Evolutionary conservation across 2,888 invertebrate genomes (phyloP), one percentile per base, ranked within the genome.

Genomic region (Agonopterix subpropinquella): DNA sequence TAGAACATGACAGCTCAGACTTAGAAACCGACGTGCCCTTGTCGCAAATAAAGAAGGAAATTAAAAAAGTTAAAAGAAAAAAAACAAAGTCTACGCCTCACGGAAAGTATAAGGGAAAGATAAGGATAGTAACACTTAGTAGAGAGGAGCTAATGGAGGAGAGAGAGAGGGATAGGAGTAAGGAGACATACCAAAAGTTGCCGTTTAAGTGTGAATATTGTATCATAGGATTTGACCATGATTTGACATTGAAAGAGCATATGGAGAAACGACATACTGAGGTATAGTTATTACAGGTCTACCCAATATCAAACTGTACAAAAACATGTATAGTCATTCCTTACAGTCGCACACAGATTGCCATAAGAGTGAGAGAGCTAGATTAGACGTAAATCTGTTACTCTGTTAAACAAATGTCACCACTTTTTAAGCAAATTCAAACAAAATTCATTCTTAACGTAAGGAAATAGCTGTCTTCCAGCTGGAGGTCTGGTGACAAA

Each of bases 121-220:
- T 84, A 2, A 56, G 54, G n/a, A 60, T 70, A 0, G 56, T 80
- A 0, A 60, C 56, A 1, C 48, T 85, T 2, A 69, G 52, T 10
- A 56, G 55, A 13, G 60, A 73, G 2, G 78, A 84, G 43, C 54
- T 83, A 52, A 46, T 58, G 15, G 56, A 61, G 8, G 83, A 84
- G 18, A 69, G 86, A 11, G 62, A 64, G 0, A 55, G 49, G 0
- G 69, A 80, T 4, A 61, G 68, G 0, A 56, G 49, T 0, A 77
- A 67, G 1, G 65, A 64, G 7, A 62, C 64, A 0, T 86, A 77
- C 53, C 43, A 79, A 36, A 79, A 71, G 28, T 57, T 84, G 8
- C 79, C 80, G 0, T 81, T 59, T 41, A 80, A 78, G 54, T 86
- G 85, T 55, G 73, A 77, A 1, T 57, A 56, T 8, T 86, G 86